phyloP scores from a whole-genome alignment of 35 echinoderm and acorn worm genomes.

The Acanthaster planci region DNA sequence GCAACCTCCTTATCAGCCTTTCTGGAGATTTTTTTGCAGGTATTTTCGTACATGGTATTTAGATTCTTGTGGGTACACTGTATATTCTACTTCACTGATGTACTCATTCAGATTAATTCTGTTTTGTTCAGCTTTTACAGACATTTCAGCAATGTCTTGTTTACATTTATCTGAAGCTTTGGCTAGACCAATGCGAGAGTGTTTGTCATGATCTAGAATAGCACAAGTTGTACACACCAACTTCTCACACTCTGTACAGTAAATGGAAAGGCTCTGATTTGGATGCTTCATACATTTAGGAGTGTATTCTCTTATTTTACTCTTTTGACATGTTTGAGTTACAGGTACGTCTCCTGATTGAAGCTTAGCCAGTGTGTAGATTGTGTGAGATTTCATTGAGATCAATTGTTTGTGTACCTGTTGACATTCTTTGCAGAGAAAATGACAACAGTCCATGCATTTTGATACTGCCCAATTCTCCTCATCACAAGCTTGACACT shows the following conservation, averaged over 20 bases:
- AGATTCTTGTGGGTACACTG: neutral
- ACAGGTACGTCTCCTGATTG: neutral
- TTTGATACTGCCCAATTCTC: neutral
- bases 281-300: neutral
- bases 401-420: neutral
- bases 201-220: neutral
- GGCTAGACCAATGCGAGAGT: neutral
- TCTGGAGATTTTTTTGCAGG: neutral
- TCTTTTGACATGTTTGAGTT: too few relatives aligned
- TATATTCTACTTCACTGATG: neutral
- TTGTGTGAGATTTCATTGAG: neutral
- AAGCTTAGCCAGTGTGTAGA: neutral
- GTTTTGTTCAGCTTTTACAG: neutral
- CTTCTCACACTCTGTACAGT: neutral
- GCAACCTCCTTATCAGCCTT: neutral
- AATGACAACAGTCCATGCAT: constrained; percentile 16
- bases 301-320: neutral
- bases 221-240: constrained; percentile 14
- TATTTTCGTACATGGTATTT: neutral
- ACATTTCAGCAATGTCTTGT: neutral
- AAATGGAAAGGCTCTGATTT: neutral
- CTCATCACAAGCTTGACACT: constrained; percentile 22
- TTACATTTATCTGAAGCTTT: neutral
- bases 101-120: neutral
- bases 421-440: neutral